Evolutionary conservation across 2,113 vertebrate species (phyloP), one percentile per base, ranked within the genome.

Genomic region (Zeus faber): DNA sequence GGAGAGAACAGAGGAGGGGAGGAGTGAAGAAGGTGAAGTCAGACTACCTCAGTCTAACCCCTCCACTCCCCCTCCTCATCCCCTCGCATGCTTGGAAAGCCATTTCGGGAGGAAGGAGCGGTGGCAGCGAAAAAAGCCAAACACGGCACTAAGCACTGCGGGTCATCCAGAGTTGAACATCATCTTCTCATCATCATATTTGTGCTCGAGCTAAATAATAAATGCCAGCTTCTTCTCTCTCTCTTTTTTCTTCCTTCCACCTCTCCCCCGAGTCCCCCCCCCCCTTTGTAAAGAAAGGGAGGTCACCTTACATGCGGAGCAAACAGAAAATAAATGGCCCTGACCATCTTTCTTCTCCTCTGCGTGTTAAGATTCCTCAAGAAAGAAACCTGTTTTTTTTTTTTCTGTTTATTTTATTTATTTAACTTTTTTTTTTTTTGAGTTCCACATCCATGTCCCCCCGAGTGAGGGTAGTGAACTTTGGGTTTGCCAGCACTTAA

Each of bases 151-250:
- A 86, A 82, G 85, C 84, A 58, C 69, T 76, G 62, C 43, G 58
- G 89, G 88, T 91, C 88, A 90, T 52, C 70, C 72, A 86, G 82
- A 90, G 89, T 89, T 91, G 81, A 91, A 90, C 88, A 89, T 89
- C 88, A 90, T 89, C 87, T 89, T 86, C 87, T 91, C 88, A 89
- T 89, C 86, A 86, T 84, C 87, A 89, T 87, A 88, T 88, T 86
- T 89, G 83, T 88, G 85, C 84, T 84, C 74, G 58, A 81, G 67
- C 67, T 91, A 89, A 91, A 91, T 90, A 88, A 89, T 90, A 85
- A 84, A 91, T 90, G 85, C 70, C 70, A 79, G 50, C 35, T 61
- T 70, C 54, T 76, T 80, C 61, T 59, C 47, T 65, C 49, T 14
- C 13, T 25, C 33, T 20, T 59, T 52, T n/a, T n/a, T n/a, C n/a